These are phyloP conservation scores for Neomonachus schauinslandi DNA, from an alignment of 2,113 vertebrate species.

Conservation along the genomic window DNA sequence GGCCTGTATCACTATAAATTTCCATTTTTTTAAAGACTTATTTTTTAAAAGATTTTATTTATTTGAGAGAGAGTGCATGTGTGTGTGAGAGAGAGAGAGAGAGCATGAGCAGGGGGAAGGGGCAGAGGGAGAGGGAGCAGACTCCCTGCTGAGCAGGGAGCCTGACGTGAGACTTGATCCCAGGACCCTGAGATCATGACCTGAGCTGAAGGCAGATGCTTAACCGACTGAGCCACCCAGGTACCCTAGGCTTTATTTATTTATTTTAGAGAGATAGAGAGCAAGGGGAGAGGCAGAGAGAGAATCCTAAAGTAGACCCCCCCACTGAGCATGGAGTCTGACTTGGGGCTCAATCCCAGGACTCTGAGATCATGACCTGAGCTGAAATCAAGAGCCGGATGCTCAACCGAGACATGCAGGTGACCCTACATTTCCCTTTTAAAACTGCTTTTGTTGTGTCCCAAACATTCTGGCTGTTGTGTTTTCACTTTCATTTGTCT, in stretches of 20 bases:
- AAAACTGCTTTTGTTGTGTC: not conserved
- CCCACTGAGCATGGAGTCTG: not conserved
- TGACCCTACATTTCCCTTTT: not conserved
- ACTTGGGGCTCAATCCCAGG: not conserved
- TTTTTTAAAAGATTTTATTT: no score
- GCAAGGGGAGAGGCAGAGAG: not conserved
- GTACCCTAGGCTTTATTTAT: no score
- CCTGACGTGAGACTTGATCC: no score
- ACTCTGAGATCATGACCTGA: not conserved
- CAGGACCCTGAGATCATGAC: no score
- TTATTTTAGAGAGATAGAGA: not conserved
- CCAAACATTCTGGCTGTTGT: not conserved
- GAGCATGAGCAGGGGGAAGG: no score
- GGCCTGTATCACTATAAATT: not conserved
- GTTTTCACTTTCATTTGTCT: not conserved
- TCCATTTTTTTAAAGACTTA: not conserved
- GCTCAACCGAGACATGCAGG: not conserved
- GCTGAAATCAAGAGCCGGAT: not conserved
- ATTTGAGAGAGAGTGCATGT: no score
- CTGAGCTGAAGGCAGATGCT: no score
- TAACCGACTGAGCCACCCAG: no score
- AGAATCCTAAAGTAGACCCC: not conserved
- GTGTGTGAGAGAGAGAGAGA: no score
- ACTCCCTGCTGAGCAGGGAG: no score
- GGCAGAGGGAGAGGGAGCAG: no score